Evolutionary conservation across 2,888 invertebrate genomes (phyloP).

Genomic region (Allacma fusca): DNA sequence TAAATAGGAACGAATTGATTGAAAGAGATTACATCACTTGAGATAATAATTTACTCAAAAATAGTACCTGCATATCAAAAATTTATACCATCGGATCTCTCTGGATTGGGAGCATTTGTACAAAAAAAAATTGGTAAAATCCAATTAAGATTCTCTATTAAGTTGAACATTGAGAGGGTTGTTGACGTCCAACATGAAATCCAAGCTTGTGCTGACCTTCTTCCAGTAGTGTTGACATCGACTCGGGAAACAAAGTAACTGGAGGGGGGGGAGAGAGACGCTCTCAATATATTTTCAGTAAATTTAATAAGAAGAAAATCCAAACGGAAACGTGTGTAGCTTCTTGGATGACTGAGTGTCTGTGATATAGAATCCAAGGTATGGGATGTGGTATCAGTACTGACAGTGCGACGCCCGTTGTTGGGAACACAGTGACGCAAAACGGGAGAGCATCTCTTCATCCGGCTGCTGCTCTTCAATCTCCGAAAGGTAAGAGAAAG

Average conservation of each 20-base stretch:
- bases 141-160: too few relatives aligned
- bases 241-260: too few relatives aligned
- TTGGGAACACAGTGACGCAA: slow-evolving; percentile 54
- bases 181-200: too few relatives aligned
- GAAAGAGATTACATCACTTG: neutral
- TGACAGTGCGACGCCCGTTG: slow-evolving; percentile 51
- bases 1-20: neutral
- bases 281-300: too few relatives aligned
- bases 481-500: slow-evolving; percentile 16
- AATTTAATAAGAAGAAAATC: neutral
- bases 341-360: slow-evolving; percentile 8
- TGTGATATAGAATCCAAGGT: slow-evolving; percentile 36
- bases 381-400: slow-evolving; percentile 60
- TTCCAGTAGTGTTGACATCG: too few relatives aligned
- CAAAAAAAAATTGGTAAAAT: too few relatives aligned
- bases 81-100: too few relatives aligned
- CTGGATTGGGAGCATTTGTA: too few relatives aligned
- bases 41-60: neutral
- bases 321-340: neutral
- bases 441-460: slow-evolving; percentile 47
- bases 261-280: too few relatives aligned
- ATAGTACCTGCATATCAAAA: too few relatives aligned
- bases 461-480: slow-evolving; percentile 11
- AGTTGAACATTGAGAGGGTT: too few relatives aligned
- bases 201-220: too few relatives aligned